A percentile compares a stretch with the other conserved stretches of the same genome.
phyloP scores from a whole-genome alignment of 2,888 invertebrate species.

The Axea sp. region DNA sequence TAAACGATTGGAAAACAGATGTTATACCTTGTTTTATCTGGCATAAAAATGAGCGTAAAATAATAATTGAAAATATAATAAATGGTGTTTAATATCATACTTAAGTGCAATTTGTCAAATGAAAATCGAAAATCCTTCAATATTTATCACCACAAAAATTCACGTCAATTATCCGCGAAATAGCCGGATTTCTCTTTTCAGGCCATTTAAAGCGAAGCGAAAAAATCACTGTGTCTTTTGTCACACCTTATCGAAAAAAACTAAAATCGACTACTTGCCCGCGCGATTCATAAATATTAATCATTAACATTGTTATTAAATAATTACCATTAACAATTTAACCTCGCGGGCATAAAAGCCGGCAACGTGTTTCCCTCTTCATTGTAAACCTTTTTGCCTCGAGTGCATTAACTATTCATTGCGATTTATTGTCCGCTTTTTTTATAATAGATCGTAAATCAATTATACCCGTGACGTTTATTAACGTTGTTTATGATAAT shows the following conservation, averaged over 20 bases:
- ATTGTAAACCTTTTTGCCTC: slow-evolving; percentile 53
- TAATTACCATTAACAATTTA: slow-evolving; percentile 49
- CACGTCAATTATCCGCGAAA: slow-evolving; percentile 2
- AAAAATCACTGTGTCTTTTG: slow-evolving; percentile 15
- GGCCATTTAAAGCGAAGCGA: not conserved
- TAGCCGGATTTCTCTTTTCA: slow-evolving; percentile 32
- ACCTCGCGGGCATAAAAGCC: slow-evolving; percentile 38
- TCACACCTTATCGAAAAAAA: slow-evolving; percentile 14
- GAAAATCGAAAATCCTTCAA: slow-evolving; percentile 14
- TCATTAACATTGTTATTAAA: slow-evolving; percentile 54
- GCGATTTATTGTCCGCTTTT: slow-evolving; percentile 58
- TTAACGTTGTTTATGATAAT: slow-evolving; percentile 61
- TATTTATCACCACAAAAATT: slow-evolving; percentile 16
- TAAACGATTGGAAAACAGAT: no score
- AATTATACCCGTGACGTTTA: slow-evolving; percentile 57
- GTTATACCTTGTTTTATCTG: no score
- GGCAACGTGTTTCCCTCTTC: slow-evolving; percentile 49
- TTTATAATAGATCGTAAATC: slow-evolving; percentile 60
- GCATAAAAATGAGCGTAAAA: no score
- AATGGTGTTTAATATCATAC: no score
- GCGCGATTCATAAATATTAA: slow-evolving; percentile 40
- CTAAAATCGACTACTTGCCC: slow-evolving; percentile 11
- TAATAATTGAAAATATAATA: no score
- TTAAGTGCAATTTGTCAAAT: slow-evolving; percentile 7
- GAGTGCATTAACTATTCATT: slow-evolving; percentile 56